A percentile compares a stretch with the other conserved stretches of the same genome.
Conservation (phyloP, 2,113 vertebrate genomes). For the Grantiella picta region DNA sequence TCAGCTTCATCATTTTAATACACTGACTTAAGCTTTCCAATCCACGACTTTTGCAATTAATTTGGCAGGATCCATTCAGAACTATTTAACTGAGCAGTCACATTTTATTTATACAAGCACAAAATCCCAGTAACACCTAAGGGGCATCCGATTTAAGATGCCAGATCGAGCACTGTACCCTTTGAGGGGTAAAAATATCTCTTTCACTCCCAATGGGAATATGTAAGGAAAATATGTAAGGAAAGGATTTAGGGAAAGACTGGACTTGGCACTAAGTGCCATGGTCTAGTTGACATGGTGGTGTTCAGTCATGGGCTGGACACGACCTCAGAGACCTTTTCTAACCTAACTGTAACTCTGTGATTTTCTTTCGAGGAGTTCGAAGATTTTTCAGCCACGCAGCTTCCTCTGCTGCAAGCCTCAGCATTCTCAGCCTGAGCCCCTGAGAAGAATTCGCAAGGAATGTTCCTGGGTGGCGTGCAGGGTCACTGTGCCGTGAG, state of each 20-base stretch:
- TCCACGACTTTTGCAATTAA: background rate
- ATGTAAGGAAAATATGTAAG: background rate
- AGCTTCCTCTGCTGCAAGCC: background rate
- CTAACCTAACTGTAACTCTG: background rate
- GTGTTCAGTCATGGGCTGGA: background rate
- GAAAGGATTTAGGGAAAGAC: background rate
- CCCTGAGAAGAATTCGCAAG: background rate
- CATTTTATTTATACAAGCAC: background rate
- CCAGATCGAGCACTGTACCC: background rate
- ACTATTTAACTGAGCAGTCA: background rate
- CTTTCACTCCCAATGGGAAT: background rate
- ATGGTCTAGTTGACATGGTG: background rate
- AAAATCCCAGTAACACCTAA: background rate
- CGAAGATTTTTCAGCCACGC: background rate
- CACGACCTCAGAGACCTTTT: background rate
- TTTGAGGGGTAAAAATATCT: background rate
- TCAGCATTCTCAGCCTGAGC: accelerated
- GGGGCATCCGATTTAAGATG: background rate
- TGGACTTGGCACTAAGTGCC: background rate
- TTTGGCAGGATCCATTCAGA: background rate
- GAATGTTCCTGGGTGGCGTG: accelerated
- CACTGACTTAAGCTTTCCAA: background rate
- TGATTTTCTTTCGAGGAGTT: background rate
- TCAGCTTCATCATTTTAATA: background rate
- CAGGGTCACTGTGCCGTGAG: accelerated